These are phyloP conservation scores for Napeogenes sylphis DNA, from an alignment of 2,888 invertebrate genomes.

Conservation along the genomic window DNA sequence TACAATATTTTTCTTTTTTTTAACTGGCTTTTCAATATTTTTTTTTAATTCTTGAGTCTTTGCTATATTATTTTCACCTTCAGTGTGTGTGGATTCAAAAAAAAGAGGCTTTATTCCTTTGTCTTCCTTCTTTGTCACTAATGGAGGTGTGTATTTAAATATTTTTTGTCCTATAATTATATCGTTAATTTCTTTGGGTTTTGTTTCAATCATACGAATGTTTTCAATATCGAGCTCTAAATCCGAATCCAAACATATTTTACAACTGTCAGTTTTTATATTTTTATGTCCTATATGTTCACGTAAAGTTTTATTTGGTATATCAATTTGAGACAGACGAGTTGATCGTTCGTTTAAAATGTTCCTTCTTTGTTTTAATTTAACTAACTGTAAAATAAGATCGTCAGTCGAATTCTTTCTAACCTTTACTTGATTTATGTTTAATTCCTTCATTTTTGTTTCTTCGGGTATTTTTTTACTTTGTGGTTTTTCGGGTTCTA, in stretches of 20 bases:
- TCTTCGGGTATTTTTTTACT: slow-evolving; percentile 24
- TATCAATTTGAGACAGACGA: slow-evolving; percentile 29
- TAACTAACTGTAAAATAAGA: slow-evolving; percentile 41
- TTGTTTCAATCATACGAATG: slow-evolving; percentile 28
- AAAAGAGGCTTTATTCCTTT: slow-evolving; percentile 35
- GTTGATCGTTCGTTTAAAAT: slow-evolving; percentile 14
- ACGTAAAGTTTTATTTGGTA: slow-evolving; percentile 17
- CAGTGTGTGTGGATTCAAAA: slow-evolving; percentile 38
- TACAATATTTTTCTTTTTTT: too few relatives aligned
- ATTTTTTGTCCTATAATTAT: slow-evolving; percentile 53
- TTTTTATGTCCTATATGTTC: slow-evolving; percentile 26
- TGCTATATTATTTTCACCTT: slow-evolving; percentile 10
- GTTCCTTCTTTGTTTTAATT: slow-evolving; percentile 37
- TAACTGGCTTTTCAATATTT: slow-evolving; percentile 9
- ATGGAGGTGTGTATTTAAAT: slow-evolving; percentile 39
- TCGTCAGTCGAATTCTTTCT: slow-evolving; percentile 38
- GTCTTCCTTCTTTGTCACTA: slow-evolving; percentile 28
- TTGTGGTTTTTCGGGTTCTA: slow-evolving; percentile 17
- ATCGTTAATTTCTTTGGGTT: slow-evolving; percentile 32
- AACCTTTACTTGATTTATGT: slow-evolving; percentile 39
- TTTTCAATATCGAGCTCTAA: slow-evolving; percentile 40
- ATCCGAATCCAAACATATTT: slow-evolving; percentile 41
- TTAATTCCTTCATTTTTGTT: slow-evolving; percentile 35
- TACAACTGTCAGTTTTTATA: slow-evolving; percentile 27
- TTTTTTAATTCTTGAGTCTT: background rate